Evolutionary conservation across 2,888 invertebrate species (phyloP).

Genomic region (Proisotoma minuta): DNA sequence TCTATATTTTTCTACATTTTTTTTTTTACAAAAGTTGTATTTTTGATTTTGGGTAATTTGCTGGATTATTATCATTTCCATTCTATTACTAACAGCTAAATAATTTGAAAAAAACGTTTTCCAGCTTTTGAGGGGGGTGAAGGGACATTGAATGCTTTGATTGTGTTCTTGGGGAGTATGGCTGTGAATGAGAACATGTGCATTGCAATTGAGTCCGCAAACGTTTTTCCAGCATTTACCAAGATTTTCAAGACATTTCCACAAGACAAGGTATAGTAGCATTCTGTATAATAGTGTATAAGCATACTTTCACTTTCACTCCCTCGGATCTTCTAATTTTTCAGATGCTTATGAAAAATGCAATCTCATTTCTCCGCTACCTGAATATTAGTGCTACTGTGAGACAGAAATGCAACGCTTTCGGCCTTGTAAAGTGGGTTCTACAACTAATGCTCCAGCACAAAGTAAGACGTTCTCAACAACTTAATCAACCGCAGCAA

Average conservation of each 20-base stretch:
- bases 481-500: too few relatives aligned
- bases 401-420: constrained; percentile 21
- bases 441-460: constrained; percentile 22
- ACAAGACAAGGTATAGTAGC: constrained; percentile 16
- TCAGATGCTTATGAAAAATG: constrained; percentile 36
- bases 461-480: constrained; percentile 22
- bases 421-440: constrained; percentile 29
- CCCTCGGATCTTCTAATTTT: not conserved
- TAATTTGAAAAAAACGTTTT: too few relatives aligned
- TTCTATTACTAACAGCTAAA: too few relatives aligned
- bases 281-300: not conserved
- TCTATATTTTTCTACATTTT: not conserved
- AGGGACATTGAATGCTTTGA: constrained; percentile 36
- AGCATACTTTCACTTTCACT: not conserved
- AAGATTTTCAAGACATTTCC: constrained; percentile 25
- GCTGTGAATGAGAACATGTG: constrained; percentile 35
- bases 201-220: constrained; percentile 25
- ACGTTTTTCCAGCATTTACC: constrained; percentile 29
- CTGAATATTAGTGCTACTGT: constrained; percentile 22
- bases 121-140: constrained; percentile 25
- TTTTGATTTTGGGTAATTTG: too few relatives aligned
- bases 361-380: constrained; percentile 30
- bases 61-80: too few relatives aligned
- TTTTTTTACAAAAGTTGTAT: too few relatives aligned
- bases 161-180: constrained; percentile 34